phyloP scores from a whole-genome alignment of 2,797 vertebrate species.

The Sternarchorhynchus goeldii region DNA sequence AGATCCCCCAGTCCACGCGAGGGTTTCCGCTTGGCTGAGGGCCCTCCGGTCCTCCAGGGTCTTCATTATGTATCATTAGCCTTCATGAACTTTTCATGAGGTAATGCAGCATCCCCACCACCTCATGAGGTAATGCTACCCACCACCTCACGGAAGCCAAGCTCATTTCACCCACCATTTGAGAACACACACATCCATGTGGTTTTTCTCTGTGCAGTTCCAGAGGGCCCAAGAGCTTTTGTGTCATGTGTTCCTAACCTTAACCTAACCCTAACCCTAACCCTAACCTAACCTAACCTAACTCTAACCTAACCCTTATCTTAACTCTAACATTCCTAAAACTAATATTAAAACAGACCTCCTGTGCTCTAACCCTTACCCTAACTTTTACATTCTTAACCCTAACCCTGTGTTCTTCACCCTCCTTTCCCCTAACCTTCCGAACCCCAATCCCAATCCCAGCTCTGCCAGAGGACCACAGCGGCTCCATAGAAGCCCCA shows the following conservation, averaged over 20 bases:
- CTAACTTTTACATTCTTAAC: too few species aligned
- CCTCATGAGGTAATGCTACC: conserved; percentile 58
- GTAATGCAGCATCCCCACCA: conserved; percentile 39
- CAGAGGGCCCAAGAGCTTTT: conserved; percentile 26
- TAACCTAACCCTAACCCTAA: background rate
- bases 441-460: too few species aligned
- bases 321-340: too few species aligned
- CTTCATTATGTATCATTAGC: conserved; percentile 65
- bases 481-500: too few species aligned
- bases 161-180: conserved; percentile 55
- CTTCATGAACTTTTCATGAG: conserved; percentile 68
- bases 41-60: conserved; percentile 47
- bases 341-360: too few species aligned
- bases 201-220: conserved; percentile 45
- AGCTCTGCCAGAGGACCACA: too few species aligned
- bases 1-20: conserved; percentile 49
- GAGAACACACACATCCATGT: conserved; percentile 49
- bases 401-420: too few species aligned
- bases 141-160: conserved; percentile 40
- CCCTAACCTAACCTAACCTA: background rate
- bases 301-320: too few species aligned
- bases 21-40: conserved; percentile 51
- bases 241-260: conserved; percentile 22
- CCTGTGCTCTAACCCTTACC: too few species aligned
- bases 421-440: too few species aligned